Evolutionary conservation across 2,888 invertebrate genomes (phyloP).

Genomic region (Pyrgus malvae): DNA sequence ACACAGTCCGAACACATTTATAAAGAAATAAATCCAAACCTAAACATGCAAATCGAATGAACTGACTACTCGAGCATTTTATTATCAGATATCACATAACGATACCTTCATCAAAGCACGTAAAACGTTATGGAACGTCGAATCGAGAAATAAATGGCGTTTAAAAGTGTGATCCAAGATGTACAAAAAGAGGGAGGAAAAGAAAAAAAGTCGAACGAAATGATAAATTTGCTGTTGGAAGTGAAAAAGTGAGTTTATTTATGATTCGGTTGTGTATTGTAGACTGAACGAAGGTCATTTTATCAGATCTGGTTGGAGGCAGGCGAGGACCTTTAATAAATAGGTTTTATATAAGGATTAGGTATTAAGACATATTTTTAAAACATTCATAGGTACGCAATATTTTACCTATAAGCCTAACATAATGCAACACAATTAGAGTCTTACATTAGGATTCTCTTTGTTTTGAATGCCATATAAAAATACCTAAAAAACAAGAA

Average conservation of each 20-base stretch:
- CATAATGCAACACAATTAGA: too few species aligned
- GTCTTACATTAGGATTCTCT: too few species aligned
- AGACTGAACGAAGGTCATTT: slow-evolving; percentile 53
- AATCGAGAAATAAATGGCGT: slow-evolving; percentile 74
- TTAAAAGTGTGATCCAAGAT: slow-evolving; percentile 79
- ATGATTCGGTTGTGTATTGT: slow-evolving; percentile 66
- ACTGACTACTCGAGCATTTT: slow-evolving; percentile 63
- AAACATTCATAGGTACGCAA: too few species aligned
- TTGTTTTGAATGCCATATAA: too few species aligned
- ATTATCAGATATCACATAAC: slow-evolving; percentile 71
- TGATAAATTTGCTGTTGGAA: slow-evolving; percentile 73
- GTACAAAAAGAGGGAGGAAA: slow-evolving; percentile 67
- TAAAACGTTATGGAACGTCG: slow-evolving; percentile 66
- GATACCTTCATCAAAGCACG: slow-evolving; percentile 71
- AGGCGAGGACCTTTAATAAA: too few species aligned
- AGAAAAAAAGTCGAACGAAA: slow-evolving; percentile 69
- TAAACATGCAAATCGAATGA: slow-evolving; percentile 65
- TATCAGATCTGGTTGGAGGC: slow-evolving; percentile 66
- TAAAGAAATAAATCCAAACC: slow-evolving; percentile 42
- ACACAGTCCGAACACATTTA: slow-evolving; percentile 11
- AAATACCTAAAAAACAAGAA: too few species aligned
- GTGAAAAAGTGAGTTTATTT: slow-evolving; percentile 77
- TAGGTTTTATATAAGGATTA: too few species aligned
- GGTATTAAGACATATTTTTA: too few species aligned
- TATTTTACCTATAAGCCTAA: too few species aligned